Evolutionary conservation across 2,888 invertebrate species (phyloP), one percentile per base, ranked within the genome.

Genomic region (Blastobasis lacticolella): DNA sequence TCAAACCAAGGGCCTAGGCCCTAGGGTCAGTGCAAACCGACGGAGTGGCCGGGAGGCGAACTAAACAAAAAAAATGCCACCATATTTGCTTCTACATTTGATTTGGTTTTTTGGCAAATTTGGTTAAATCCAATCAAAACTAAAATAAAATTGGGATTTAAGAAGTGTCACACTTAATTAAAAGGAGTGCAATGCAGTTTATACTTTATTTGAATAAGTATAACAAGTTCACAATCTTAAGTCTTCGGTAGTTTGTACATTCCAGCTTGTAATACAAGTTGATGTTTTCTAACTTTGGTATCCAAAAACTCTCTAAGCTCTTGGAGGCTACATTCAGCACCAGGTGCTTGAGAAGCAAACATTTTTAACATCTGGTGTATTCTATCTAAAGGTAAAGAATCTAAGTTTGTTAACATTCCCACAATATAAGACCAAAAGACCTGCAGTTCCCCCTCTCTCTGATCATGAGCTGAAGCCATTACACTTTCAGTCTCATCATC

Each of bases 361-460:
- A 98, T 95, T 76, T 97, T 96, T 55, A 98, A 79, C 97, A 98
- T 98, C 73, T 97, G 96, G 79, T 97, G 97, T 64, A 98, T 98
- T 50, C 97, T 89, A 63, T 98, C 97, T 58, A 98, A 84, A 0
- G 97, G 95, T 71, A 98, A 89, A 0, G 95, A 95, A 67, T 97
- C 97, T 58, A 98, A 87, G 87, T 98, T 98, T 8, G 97, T 97
- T 53, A 98, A 82, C 98, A 98, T 98, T 10, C 97, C 98, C 46
- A 97, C 95, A 64, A 98, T 97, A 71, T 98, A 98, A 0, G 97
- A 96, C 98, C 98, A 98, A 78, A 97, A 97, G 48, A 93, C 93
- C 90, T 97, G 97, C 53, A 97, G 86, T 75, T 98, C 97, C 64
- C 97, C 97, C 81, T 97, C 97, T 54, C 97, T 90, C 76, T 97